Percentiles rank a stretch among this genome's conserved stretches.
phyloP scores from a whole-genome alignment of 1,140 invertebrate species.

The Anadara kagoshimensis region DNA sequence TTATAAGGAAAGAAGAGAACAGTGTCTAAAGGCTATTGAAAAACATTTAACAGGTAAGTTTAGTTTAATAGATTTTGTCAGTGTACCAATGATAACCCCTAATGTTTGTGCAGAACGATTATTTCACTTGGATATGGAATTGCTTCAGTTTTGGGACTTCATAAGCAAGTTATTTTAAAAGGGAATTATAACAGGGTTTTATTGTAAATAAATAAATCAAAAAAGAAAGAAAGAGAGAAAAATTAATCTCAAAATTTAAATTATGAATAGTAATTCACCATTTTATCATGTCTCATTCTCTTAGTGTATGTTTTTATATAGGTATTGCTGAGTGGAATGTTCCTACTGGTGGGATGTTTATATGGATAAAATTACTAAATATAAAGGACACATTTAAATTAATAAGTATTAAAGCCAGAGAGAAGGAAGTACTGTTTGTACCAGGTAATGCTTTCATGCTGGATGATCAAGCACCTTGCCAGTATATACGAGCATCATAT shows the following conservation, averaged over 20 bases:
- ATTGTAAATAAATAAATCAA: too few species aligned
- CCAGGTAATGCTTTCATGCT: constrained; percentile 83
- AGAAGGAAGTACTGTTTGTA: constrained; percentile 77
- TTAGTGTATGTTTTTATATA: constrained; percentile 47
- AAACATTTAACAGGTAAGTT: constrained; percentile 79
- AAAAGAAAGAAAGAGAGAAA: too few species aligned
- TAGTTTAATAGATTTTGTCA: too few species aligned
- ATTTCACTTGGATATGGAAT: too few species aligned
- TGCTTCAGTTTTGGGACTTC: too few species aligned
- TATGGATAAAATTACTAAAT: constrained; percentile 83
- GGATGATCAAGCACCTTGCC: constrained; percentile 77
- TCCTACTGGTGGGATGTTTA: constrained; percentile 84
- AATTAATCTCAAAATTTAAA: too few species aligned
- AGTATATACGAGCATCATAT: constrained; percentile 82
- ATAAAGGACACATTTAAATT: constrained; percentile 83
- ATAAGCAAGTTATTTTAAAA: too few species aligned
- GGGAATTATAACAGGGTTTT: too few species aligned
- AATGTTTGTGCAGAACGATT: too few species aligned
- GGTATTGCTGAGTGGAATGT: constrained; percentile 81
- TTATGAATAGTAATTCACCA: too few species aligned
- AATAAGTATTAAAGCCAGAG: constrained; percentile 79
- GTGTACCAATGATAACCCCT: too few species aligned
- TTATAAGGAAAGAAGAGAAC: constrained; percentile 81
- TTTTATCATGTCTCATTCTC: too few species aligned
- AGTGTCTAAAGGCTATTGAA: constrained; percentile 78